Base-by-base conservation (phyloP, 2,888 invertebrate species). In the Octonoba sinensis region DNA sequence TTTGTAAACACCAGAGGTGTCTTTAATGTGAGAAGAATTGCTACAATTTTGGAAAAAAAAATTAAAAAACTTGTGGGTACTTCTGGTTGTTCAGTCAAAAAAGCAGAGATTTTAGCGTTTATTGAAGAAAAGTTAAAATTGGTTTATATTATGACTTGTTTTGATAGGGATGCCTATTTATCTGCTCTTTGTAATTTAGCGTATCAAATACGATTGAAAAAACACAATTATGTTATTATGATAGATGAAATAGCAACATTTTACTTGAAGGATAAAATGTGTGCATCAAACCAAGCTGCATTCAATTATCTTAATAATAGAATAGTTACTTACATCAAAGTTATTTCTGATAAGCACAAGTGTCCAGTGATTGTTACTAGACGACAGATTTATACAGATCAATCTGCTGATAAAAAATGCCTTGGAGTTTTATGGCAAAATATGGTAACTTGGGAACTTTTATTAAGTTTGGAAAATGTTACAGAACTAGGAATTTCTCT, bases 211-310 rank as follows among this genome's bases (percentile, higher is more conserved):
- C 18, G 22, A 6, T 27, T 24, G 20, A 15, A 44, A 13, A n/a
- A 16, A 0, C 11, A 44, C n/a, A 70, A 54, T 20, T 56, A 54
- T 22, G 15, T 77, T 11, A 27, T 77, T 16, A 77, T 77, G 64
- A 27, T 77, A 1, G 77, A 77, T 70, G 77, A 70, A 70, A 18
- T 70, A 4, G 49, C 57, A 16, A 64, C 70, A 15, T 77, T 77
- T 56, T 64, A 70, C 22, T 77, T 62, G 77, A 46, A 62, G n/a
- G 62, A 27, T 24, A 77, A 64, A 64, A 56, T 54, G 62, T 46
- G 64, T 16, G 18, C 18, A 1, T 4, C 44, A 12, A 54, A 46
- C 64, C n/a, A 54, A 16, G 44, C 24, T 46, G 18, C 62, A 36
- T 27, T 64, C 11, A 18, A n/a, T 13, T 20, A 51, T 36, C 20